These are phyloP conservation scores for Montipora capitata DNA, from an alignment of 92 coral and sea anemone species.

Conservation along the genomic window DNA sequence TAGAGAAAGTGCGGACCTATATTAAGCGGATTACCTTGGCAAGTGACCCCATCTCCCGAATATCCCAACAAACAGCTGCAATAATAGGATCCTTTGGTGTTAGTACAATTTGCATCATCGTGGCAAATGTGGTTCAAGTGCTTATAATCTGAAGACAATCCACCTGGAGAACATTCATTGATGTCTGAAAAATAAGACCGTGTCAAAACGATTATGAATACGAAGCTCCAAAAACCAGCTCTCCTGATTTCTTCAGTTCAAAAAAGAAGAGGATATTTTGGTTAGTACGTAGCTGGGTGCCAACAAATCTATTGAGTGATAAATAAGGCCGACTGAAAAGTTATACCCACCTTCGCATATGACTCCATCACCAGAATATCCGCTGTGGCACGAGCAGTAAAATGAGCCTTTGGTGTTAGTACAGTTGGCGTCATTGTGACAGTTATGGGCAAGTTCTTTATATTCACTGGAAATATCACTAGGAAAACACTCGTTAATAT, in stretches of 20 bases:
- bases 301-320: not conserved
- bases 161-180: slow-evolving; percentile 62
- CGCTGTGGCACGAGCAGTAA: slow-evolving; percentile 89
- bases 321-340: not conserved
- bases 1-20: not conserved
- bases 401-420: slow-evolving; percentile 94
- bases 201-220: too few relatives aligned
- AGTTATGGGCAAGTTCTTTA: slow-evolving; percentile 78
- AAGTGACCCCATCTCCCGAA: slow-evolving; percentile 83
- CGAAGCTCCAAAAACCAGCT: too few relatives aligned
- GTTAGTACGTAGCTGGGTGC: too few relatives aligned
- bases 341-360: slow-evolving; percentile 81
- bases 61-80: slow-evolving; percentile 79
- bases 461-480: slow-evolving; percentile 7
- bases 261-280: too few relatives aligned
- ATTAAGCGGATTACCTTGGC: slow-evolving; percentile 45
- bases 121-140: slow-evolving; percentile 74
- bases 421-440: slow-evolving; percentile 89
- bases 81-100: slow-evolving; percentile 82
- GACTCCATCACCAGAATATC: slow-evolving; percentile 95
- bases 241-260: too few relatives aligned
- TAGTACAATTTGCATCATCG: slow-evolving; percentile 82
- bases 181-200: slow-evolving; percentile 31
- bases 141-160: slow-evolving; percentile 31
- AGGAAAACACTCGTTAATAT: slow-evolving; percentile 46